Evolutionary conservation across 2,113 vertebrate genomes (phyloP).

Genomic region (Salminus brasiliensis): DNA sequence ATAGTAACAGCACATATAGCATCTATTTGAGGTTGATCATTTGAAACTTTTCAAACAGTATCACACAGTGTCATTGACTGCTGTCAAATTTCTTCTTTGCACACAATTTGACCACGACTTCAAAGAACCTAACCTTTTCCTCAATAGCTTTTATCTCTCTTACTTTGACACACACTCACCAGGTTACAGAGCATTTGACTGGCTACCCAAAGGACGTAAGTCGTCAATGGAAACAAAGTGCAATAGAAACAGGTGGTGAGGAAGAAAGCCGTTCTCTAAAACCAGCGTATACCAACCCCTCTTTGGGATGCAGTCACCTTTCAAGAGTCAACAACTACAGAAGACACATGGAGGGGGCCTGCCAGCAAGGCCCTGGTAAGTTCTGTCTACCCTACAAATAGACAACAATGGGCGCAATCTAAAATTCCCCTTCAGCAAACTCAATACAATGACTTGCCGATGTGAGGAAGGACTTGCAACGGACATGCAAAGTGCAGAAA

Average conservation of each 20-base stretch:
- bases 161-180: constrained; percentile 42
- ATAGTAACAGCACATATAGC: neutral
- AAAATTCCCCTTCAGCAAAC: constrained; percentile 2
- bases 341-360: constrained; percentile 48
- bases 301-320: constrained; percentile 51
- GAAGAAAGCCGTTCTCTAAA: constrained; percentile 38
- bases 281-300: constrained; percentile 43
- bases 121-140: constrained; percentile 43
- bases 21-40: constrained; percentile 33
- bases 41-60: constrained; percentile 36
- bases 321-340: constrained; percentile 57
- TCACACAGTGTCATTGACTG: constrained; percentile 4
- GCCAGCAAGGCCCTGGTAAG: constrained; percentile 15
- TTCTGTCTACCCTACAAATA: constrained; percentile 5
- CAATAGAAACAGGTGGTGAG: constrained; percentile 34
- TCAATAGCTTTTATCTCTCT: constrained; percentile 49
- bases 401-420: constrained; percentile 5
- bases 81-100: constrained; percentile 31
- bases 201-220: constrained; percentile 41
- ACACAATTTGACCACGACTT: constrained; percentile 44
- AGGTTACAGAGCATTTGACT: constrained; percentile 45
- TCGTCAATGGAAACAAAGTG: constrained; percentile 43
- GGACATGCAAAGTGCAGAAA: neutral
- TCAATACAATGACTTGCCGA: neutral
- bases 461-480: neutral